phyloP scores from a whole-genome alignment of 2,888 invertebrate species.

The Pherbina coryleti region DNA sequence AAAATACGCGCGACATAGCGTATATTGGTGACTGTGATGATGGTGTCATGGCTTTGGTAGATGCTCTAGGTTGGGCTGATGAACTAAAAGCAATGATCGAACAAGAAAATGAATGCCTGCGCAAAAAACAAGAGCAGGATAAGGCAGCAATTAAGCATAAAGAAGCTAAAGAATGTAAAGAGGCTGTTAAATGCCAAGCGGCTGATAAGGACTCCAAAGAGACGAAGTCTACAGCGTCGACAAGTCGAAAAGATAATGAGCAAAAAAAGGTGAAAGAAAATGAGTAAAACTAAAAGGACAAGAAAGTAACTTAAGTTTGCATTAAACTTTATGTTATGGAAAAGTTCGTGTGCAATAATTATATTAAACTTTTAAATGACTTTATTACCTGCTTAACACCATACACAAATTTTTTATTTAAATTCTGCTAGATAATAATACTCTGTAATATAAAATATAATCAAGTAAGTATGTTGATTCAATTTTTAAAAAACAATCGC shows the following conservation, averaged over 20 bases:
- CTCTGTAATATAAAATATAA: neutral
- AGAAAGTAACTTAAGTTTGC: neutral
- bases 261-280: neutral
- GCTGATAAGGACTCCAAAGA: neutral
- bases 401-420: neutral
- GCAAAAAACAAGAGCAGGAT: neutral
- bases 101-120: conserved; percentile 70
- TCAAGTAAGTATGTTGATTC: neutral
- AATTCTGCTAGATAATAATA: neutral
- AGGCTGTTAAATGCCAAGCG: neutral
- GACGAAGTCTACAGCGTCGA: neutral
- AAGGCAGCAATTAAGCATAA: neutral
- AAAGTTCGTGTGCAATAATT: neutral
- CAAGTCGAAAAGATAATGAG: neutral
- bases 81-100: conserved; percentile 74
- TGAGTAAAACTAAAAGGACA: neutral
- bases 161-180: neutral
- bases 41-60: conserved; percentile 80
- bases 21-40: conserved; percentile 87
- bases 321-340: neutral
- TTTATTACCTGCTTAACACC: too few species aligned
- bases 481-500: neutral
- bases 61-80: conserved; percentile 83
- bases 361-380: neutral
- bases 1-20: conserved; percentile 80